Evolutionary conservation across 1,140 invertebrate genomes (phyloP).

Genomic region (Drosophila oshimai): DNA sequence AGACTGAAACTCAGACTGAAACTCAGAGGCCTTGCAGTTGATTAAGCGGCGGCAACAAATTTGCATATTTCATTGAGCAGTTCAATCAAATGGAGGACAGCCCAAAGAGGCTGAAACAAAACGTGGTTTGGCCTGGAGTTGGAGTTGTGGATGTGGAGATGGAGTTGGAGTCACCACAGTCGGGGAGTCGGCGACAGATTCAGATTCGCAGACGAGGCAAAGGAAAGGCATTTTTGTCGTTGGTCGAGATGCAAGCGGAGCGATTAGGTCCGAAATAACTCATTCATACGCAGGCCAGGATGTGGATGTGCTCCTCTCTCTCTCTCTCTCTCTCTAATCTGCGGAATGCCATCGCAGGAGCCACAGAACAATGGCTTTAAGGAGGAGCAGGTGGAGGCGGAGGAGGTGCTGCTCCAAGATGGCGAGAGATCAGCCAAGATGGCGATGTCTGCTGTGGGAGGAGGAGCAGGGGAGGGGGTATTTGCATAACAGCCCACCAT

Average conservation of each 20-base stretch:
- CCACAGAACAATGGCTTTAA: slow-evolving; percentile 65
- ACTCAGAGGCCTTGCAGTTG: slow-evolving; percentile 59
- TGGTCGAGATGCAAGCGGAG: slow-evolving; percentile 58
- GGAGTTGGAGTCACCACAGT: slow-evolving; percentile 1
- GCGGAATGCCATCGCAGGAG: slow-evolving; percentile 73
- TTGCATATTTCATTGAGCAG: slow-evolving; percentile 82
- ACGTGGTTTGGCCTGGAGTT: slow-evolving; percentile 8
- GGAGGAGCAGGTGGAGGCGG: slow-evolving; percentile 3
- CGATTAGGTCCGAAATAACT: slow-evolving; percentile 81
- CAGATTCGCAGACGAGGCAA: slow-evolving; percentile 24
- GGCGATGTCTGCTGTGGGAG: slow-evolving; percentile 37
- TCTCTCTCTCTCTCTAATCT: slow-evolving; percentile 46
- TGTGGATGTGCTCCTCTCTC: background rate
- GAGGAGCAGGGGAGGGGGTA: background rate
- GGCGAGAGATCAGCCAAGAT: slow-evolving; percentile 74
- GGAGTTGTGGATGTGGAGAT: background rate
- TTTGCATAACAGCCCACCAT: slow-evolving; percentile 43
- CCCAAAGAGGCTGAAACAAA: slow-evolving; percentile 34
- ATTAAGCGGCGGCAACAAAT: slow-evolving; percentile 78
- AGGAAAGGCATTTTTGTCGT: slow-evolving; percentile 52
- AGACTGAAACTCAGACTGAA: background rate
- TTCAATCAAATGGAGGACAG: slow-evolving; percentile 81
- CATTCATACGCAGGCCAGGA: slow-evolving; percentile 72
- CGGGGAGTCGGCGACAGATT: slow-evolving; percentile 41
- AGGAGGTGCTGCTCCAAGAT: slow-evolving; percentile 41